Evolutionary conservation across 2,888 invertebrate species (phyloP), one percentile per base, ranked within the genome.

Genomic region (Parnassius orleans): DNA sequence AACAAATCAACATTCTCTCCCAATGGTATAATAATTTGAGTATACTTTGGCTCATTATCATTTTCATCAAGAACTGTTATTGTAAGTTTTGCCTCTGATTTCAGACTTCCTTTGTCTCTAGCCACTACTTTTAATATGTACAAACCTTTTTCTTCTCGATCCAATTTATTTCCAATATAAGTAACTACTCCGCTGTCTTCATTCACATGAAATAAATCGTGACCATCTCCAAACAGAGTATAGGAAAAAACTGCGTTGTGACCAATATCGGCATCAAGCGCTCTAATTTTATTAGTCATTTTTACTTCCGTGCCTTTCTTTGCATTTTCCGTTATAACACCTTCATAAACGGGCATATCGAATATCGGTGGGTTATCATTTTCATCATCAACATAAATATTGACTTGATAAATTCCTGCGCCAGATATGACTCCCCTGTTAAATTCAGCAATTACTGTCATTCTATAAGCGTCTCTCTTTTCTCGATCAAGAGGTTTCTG

Each of bases 331-430:
- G 90, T 86, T 14, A 98, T 95, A 65, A 93, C 92, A 1, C 97
- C 96, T 72, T 96, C 95, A 78, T 97, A 98, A 1, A 90, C 80
- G 1, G 93, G 77, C 11, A 93, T 85, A 68, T 95, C 94, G 79
- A 98, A 98, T 63, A 93, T 83, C 0, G 98, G 98, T 3, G 96
- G 93, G 75, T 97, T 97, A 75, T 97, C 97, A 75, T 98, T 97
- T 66, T 96, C 96, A 77, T 98, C 97, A 65, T 96, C 95, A 0
- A 97, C 96, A 60, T 94, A 90, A 43, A 97, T 93, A 11, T 94
- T 95, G 1, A 96, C 95, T 92, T 96, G 96, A 76, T 96, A 96
- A 62, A 96, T 95, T 2, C 95, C 95, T 56, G 95, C 95, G 9
- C 94, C 94, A 66, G 94, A 94, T 61, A 94, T 93, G 65, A 93